phyloP scores from a whole-genome alignment of 37 sponge, comb jelly and placozoan genomes.

The Aphrocallistes beatrix region DNA sequence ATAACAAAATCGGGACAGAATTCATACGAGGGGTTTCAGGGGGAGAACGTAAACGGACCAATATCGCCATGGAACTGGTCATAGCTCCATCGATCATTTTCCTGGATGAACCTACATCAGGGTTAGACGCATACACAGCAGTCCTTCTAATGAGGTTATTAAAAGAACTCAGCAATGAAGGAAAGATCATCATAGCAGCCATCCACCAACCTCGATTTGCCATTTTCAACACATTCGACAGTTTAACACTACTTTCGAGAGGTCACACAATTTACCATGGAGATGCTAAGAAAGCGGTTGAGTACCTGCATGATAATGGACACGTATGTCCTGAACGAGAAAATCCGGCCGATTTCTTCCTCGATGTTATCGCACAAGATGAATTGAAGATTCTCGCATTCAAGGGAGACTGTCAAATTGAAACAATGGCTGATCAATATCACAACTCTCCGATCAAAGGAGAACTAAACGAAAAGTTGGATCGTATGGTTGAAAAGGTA shows the following conservation, averaged over 20 bases:
- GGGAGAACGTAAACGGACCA: slow-evolving; percentile 58
- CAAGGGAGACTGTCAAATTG: too few relatives aligned
- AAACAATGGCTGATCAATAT: not conserved
- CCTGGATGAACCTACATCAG: slow-evolving; percentile 63
- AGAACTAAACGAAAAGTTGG: not conserved
- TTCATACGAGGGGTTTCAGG: slow-evolving; percentile 59
- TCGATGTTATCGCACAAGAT: not conserved
- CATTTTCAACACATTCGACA: slow-evolving; percentile 38
- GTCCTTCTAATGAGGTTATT: slow-evolving; percentile 40
- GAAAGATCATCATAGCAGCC: slow-evolving; percentile 19
- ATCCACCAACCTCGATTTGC: slow-evolving; percentile 39
- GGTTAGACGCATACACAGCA: slow-evolving; percentile 61
- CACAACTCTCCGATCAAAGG: not conserved
- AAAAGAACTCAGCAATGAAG: not conserved
- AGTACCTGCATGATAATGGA: slow-evolving; percentile 20
- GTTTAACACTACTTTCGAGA: slow-evolving; percentile 31
- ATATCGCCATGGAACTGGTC: slow-evolving; percentile 67
- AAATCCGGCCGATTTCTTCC: not conserved
- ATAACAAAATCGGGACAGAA: slow-evolving; percentile 48
- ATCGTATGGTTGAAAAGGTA: not conserved
- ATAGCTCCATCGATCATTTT: slow-evolving; percentile 44
- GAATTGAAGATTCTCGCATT: too few relatives aligned
- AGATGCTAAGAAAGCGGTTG: slow-evolving; percentile 1
- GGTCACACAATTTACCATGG: slow-evolving; percentile 45
- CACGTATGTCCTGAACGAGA: not conserved